Percentiles rank a stretch among this genome's conserved stretches.
These are phyloP conservation scores for Latrodectus elegans DNA, from an alignment of 2,888 invertebrate genomes.

Conservation along the genomic window DNA sequence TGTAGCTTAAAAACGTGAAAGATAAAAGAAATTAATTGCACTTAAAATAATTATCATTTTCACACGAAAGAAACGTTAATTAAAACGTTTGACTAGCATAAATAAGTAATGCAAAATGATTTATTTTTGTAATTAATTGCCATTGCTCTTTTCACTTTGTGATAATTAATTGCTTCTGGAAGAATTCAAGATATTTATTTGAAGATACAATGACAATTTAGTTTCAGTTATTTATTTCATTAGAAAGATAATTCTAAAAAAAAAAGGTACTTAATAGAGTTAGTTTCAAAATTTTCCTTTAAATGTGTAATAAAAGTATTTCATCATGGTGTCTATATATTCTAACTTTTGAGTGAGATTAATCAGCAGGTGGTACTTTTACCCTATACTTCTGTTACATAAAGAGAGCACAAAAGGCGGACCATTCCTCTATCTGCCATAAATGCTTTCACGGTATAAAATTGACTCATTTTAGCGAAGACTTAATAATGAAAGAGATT, in stretches of 20 bases:
- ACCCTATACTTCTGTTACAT: no score
- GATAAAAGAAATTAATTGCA: neutral
- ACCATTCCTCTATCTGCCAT: constrained; percentile 8
- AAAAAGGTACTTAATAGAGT: no score
- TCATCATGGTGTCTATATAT: no score
- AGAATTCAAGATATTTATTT: no score
- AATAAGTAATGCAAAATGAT: neutral
- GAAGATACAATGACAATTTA: no score
- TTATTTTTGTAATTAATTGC: neutral
- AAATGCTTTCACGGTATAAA: constrained; percentile 25
- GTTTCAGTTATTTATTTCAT: no score
- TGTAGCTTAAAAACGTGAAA: neutral
- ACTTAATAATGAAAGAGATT: constrained; percentile 38
- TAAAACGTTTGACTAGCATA: neutral
- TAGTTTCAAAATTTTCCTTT: no score
- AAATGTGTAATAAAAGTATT: no score
- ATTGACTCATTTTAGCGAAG: constrained; percentile 26
- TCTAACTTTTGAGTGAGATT: no score
- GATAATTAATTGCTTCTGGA: neutral
- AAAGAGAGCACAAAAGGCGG: constrained; percentile 16
- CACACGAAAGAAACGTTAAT: neutral
- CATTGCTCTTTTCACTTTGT: neutral
- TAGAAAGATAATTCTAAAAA: no score
- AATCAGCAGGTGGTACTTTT: no score
- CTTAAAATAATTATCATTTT: neutral